These are phyloP conservation scores for Pagetopsis macropterus DNA, from an alignment of 2,797 vertebrate species.

Conservation along the genomic window DNA sequence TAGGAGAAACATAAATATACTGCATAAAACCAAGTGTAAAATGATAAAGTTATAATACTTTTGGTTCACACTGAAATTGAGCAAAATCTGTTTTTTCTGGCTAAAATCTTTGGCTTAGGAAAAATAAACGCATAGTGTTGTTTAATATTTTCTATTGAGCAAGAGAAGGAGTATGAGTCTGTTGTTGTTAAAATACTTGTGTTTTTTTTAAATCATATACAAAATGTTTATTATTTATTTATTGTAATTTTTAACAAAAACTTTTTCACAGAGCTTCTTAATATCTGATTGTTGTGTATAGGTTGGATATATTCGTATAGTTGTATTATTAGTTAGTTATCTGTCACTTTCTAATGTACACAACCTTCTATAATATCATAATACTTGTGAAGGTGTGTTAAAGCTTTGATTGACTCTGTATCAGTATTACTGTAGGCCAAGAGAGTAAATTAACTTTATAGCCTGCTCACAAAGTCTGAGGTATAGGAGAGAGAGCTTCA, in stretches of 20 bases:
- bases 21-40: background rate
- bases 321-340: background rate
- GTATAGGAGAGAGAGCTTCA: conserved; percentile 45
- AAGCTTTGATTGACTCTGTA: conserved; percentile 8
- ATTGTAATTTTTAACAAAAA: background rate
- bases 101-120: background rate
- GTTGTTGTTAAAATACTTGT: background rate
- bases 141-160: background rate
- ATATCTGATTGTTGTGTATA: background rate
- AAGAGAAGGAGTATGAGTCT: background rate
- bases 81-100: background rate
- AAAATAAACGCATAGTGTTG: background rate
- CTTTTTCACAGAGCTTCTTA: background rate
- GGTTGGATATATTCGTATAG: background rate
- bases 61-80: background rate
- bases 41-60: background rate
- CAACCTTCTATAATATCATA: background rate
- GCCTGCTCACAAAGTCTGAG: conserved; percentile 41
- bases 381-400: conserved; percentile 1
- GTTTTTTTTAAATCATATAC: background rate
- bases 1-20: background rate
- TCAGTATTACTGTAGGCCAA: background rate
- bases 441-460: conserved; percentile 45
- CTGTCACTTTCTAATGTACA: background rate
- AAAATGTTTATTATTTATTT: background rate